A percentile compares a stretch with the other conserved stretches of the same genome.
phyloP scores from a whole-genome alignment of 2,797 vertebrate species.

The Aldrovandia affinis region DNA sequence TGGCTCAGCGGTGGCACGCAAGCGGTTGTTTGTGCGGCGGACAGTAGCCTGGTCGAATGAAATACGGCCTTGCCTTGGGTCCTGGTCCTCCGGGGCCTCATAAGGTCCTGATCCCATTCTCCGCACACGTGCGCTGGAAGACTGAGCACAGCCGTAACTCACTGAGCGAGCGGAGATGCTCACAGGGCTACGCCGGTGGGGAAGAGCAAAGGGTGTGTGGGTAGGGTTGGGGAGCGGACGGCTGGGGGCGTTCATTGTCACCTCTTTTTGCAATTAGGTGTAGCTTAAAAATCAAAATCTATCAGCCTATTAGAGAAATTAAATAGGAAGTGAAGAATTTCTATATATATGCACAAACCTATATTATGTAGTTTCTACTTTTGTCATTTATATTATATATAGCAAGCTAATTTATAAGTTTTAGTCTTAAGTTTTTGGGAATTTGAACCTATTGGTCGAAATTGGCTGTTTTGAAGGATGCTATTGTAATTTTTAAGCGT shows the following conservation, averaged over 20 bases:
- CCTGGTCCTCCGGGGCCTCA: slow-evolving; percentile 9
- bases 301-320: background rate
- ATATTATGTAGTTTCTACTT: no score
- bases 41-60: background rate
- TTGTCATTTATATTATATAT: no score
- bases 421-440: no score
- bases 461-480: no score
- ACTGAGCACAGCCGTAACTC: background rate
- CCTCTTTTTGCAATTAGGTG: background rate
- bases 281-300: background rate
- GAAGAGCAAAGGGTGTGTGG: background rate
- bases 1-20: background rate
- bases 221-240: background rate
- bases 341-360: background rate
- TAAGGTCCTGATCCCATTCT: slow-evolving; percentile 38
- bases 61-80: slow-evolving; percentile 30
- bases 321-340: background rate
- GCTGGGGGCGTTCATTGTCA: background rate
- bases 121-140: background rate
- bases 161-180: background rate
- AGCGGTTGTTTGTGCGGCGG: background rate
- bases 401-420: no score
- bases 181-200: background rate
- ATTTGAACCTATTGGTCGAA: no score
- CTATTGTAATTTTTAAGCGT: no score